Base-by-base conservation (phyloP, 2,888 invertebrate species). In the Diaprepes abbreviatus region DNA sequence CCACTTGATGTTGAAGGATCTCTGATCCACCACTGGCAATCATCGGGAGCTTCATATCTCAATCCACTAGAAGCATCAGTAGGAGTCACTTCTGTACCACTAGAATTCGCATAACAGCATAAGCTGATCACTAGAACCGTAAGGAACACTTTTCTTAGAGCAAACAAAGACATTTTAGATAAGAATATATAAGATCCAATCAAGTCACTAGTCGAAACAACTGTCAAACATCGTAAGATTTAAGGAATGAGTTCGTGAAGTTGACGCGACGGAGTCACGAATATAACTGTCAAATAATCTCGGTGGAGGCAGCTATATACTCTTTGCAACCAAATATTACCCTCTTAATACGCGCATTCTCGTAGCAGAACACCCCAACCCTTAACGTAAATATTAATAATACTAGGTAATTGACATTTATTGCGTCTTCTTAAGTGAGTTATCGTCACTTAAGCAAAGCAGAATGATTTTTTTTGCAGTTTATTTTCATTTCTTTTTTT, bases 1-100 rank as follows among this genome's bases (percentile, higher is more conserved):
- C 83, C 84, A 74, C 79, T 83, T 74, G 87, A 87, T 74, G 86
- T 87, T 77, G 85, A 87, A 73, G 87, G 88, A 79, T 87, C 90
- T 74, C 88, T 85, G 38, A 91, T 82, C 89, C 90, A 90, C 92
- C 92, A 92, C 81, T 92, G 91, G 80, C 95, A 95, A 83, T 94
- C 93, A 81, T 94, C 94, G 66, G 94, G 94, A 73, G 93, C 92
- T 84, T 94, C 94, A 84, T 94, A 93, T 77, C 86, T 84, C 52
- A 88, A 81, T 36, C 85, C 83, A 31, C 84, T 82, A 66, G 83
- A 83, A 73, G 82, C 79, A 74, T 83, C 83, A 10, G 79, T 80
- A n/a, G 71, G 66, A 3, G 67, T 28, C 16, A 64, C 36, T 31
- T 71, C 71, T 16, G 58, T 69, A 17, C 31, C 48, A 54, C 50